A percentile compares a stretch with the other conserved stretches of the same genome.
phyloP scores from a whole-genome alignment of 2,797 vertebrate species.

The Myotis myotis region DNA sequence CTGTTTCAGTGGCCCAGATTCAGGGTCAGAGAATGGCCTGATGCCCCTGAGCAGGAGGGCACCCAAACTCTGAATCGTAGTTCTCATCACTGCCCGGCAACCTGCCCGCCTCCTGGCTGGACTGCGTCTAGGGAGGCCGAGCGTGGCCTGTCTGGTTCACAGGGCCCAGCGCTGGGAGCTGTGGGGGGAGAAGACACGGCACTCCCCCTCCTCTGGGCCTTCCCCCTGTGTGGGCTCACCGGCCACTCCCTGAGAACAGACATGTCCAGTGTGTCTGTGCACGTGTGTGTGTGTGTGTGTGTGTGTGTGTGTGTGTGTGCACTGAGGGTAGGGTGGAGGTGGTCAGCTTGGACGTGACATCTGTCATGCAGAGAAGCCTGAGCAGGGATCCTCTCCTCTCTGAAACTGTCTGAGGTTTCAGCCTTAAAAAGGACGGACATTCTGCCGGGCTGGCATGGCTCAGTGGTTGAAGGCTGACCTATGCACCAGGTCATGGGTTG shows the following conservation, averaged over 20 bases:
- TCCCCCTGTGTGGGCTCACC: fast-evolving
- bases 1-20: not conserved
- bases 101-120: not conserved
- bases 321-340: not conserved
- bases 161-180: not conserved
- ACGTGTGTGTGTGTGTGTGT: not conserved
- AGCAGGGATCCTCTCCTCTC: not conserved
- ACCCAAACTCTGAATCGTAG: not conserved
- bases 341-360: not conserved
- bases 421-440: not conserved
- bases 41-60: not conserved
- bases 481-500: no score
- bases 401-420: not conserved
- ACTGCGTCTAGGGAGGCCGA: not conserved
- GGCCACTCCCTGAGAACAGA: no score
- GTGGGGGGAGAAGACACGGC: not conserved
- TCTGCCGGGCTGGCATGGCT: no score
- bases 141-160: not conserved
- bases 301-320: not conserved
- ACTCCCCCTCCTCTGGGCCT: no score
- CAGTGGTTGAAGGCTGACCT: no score
- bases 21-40: not conserved
- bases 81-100: not conserved
- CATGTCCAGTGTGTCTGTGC: fast-evolving
- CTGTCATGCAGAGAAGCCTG: not conserved